These are phyloP conservation scores for Mamestra brassicae DNA, from an alignment of 2,888 invertebrate species.

Conservation along the genomic window DNA sequence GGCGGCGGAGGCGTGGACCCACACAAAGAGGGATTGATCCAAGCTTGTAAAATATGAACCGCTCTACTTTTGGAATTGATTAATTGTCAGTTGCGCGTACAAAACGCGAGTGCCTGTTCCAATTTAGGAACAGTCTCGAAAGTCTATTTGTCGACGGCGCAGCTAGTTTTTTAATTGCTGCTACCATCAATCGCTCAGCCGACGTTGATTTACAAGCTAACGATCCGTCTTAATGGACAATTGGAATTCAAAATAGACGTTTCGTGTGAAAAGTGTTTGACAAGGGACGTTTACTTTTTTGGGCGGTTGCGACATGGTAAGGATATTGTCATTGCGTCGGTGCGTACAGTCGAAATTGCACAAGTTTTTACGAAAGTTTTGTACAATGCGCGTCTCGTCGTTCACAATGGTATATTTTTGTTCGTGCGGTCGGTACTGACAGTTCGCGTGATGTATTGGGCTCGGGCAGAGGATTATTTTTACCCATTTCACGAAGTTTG, in stretches of 20 bases:
- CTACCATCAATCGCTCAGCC: conserved; percentile 77
- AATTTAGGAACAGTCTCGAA: conserved; percentile 80
- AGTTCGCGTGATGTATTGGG: conserved; percentile 90
- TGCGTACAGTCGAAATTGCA: conserved; percentile 86
- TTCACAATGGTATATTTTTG: conserved; percentile 89
- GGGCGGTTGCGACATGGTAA: conserved; percentile 58
- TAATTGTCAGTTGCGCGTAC: conserved; percentile 85
- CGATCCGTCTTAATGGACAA: conserved; percentile 69
- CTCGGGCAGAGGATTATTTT: conserved; percentile 88
- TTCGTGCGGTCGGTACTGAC: conserved; percentile 89
- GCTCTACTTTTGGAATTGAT: conserved; percentile 88
- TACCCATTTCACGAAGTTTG: conserved; percentile 90
- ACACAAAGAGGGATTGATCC: conserved; percentile 88
- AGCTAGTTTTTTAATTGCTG: conserved; percentile 81
- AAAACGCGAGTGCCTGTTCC: conserved; percentile 77
- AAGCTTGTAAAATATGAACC: conserved; percentile 84
- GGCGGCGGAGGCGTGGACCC: conserved; percentile 81
- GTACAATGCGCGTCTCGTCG: conserved; percentile 84
- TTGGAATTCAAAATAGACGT: conserved; percentile 71
- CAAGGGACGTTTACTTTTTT: conserved; percentile 71
- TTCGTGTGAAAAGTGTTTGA: conserved; percentile 72
- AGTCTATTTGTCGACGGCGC: conserved; percentile 79
- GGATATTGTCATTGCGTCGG: conserved; percentile 69
- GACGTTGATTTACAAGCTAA: conserved; percentile 77
- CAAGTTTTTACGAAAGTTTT: conserved; percentile 89